These are phyloP conservation scores for Cariama cristata DNA, from an alignment of 2,113 vertebrate species.

Conservation along the genomic window DNA sequence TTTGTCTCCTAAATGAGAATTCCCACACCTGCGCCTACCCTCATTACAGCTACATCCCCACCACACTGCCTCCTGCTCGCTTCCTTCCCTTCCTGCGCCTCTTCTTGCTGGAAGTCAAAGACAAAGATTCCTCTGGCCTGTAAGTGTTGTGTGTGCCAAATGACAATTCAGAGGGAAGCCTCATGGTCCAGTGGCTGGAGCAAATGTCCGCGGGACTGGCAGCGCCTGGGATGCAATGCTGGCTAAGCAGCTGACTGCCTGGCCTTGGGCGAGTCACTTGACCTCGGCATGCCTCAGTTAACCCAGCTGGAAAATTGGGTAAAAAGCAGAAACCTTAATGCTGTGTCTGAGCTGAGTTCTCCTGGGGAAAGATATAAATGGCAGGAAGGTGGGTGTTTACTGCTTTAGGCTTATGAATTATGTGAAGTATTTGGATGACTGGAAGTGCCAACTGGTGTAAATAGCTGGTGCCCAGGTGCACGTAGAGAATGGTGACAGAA, in stretches of 20 bases:
- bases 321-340: conserved; percentile 68
- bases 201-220: not conserved
- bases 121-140: not conserved
- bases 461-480: conserved; percentile 45
- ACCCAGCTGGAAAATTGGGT: conserved; percentile 72
- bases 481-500: not conserved
- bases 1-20: conserved; percentile 56
- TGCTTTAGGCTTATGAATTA: conserved; percentile 53
- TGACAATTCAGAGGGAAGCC: not conserved
- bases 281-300: conserved; percentile 48
- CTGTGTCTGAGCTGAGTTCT: conserved; percentile 37
- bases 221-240: not conserved
- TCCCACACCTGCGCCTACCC: conserved; percentile 15
- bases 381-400: conserved; percentile 40
- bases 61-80: not conserved
- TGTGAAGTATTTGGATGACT: conserved; percentile 39
- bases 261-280: conserved; percentile 67
- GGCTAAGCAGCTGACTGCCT: conserved; percentile 1
- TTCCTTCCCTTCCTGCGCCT: not conserved
- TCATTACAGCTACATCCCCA: not conserved
- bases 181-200: rapidly evolving
- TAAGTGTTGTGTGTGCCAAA: not conserved
- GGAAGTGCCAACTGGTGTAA: conserved; percentile 45
- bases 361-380: conserved; percentile 56
- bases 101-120: not conserved